phyloP scores from a whole-genome alignment of 1,140 invertebrate species.

The Triops cancriformis region DNA sequence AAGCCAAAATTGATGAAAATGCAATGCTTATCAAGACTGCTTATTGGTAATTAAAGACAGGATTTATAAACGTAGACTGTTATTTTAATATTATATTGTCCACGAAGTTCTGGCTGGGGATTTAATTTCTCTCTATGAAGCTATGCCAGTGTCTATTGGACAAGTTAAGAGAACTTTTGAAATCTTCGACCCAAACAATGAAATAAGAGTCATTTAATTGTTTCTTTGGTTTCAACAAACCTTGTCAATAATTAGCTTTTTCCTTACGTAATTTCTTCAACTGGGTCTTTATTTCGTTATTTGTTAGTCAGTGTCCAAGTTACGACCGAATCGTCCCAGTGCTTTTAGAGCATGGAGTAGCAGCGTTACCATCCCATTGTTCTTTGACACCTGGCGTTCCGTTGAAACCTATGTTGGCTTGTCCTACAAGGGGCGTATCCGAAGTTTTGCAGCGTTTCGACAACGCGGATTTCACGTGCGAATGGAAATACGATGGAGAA shows the following conservation, averaged over 20 bases:
- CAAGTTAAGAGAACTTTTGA: neutral
- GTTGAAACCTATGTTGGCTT: conserved; percentile 96
- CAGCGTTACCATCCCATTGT: conserved; percentile 68
- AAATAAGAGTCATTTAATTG: no score
- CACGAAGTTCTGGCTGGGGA: neutral
- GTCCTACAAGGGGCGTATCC: conserved; percentile 86
- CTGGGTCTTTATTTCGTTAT: conserved; percentile 27
- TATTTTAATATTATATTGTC: conserved; percentile 24
- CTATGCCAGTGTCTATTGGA: no score
- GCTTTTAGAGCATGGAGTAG: conserved; percentile 69
- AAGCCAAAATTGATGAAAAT: conserved; percentile 67
- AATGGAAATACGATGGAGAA: conserved; percentile 99
- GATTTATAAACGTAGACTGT: neutral
- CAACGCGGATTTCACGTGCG: conserved; percentile 87
- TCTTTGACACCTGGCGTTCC: conserved; percentile 87
- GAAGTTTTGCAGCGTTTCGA: conserved; percentile 91
- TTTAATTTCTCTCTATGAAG: conserved; percentile 21
- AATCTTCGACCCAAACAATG: neutral
- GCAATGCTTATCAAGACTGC: conserved; percentile 80
- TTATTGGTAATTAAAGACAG: conserved; percentile 62
- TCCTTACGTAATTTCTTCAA: no score
- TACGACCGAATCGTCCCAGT: conserved; percentile 80
- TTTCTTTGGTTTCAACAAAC: no score
- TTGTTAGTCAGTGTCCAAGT: conserved; percentile 84
- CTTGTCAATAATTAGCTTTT: no score